phyloP scores from a whole-genome alignment of 2,888 invertebrate species.

The Eilema sororculum region DNA sequence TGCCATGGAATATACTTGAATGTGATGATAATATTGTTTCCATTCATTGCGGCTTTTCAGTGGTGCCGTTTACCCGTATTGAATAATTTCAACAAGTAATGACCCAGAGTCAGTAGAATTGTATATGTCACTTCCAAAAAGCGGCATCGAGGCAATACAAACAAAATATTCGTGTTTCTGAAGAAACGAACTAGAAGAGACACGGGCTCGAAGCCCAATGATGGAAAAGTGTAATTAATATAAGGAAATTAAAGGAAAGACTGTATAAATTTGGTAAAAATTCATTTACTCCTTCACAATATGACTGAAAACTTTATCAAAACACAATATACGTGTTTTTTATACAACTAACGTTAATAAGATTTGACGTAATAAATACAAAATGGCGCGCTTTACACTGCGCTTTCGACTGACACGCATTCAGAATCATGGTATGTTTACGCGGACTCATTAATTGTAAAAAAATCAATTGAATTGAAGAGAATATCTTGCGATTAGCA shows the following conservation, averaged over 20 bases:
- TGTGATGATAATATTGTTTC: too few species aligned
- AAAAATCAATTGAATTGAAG: background rate
- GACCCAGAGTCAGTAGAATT: too few species aligned
- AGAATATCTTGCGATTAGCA: background rate
- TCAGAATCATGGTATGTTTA: constrained; percentile 43
- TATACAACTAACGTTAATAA: constrained; percentile 82
- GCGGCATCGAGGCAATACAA: too few species aligned
- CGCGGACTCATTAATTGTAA: background rate
- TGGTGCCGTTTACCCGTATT: too few species aligned
- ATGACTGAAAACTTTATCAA: constrained; percentile 86
- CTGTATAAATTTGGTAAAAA: constrained; percentile 79
- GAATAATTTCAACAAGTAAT: too few species aligned
- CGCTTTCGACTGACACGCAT: constrained; percentile 53
- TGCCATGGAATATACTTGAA: too few species aligned
- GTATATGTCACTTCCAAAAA: too few species aligned
- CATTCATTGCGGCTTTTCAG: too few species aligned
- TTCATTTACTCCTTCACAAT: constrained; percentile 83
- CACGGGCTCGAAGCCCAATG: too few species aligned
- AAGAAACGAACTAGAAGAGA: too few species aligned
- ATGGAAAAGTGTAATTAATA: background rate
- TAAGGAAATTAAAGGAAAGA: constrained; percentile 30
- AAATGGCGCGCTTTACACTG: constrained; percentile 58
- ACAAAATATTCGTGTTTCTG: too few species aligned
- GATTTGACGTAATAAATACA: constrained; percentile 77
- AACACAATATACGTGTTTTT: constrained; percentile 84